A percentile compares a stretch with the other conserved stretches of the same genome.
phyloP scores from a whole-genome alignment of 2,888 invertebrate genomes.

The Drosophila atroscutellata region DNA sequence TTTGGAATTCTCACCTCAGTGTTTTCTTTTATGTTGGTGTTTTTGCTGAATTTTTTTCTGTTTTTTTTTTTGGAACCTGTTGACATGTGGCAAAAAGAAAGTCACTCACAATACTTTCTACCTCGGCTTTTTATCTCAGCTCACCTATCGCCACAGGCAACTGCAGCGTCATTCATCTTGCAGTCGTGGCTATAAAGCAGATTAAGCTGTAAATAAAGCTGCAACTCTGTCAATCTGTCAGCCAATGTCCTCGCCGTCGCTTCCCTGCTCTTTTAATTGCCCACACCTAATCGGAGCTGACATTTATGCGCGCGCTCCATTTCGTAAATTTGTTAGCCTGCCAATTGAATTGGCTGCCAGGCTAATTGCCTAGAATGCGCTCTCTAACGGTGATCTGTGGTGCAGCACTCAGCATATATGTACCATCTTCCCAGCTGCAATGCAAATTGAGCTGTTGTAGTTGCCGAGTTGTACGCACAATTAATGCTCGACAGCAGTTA shows the following conservation, averaged over 20 bases:
- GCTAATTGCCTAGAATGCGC: conserved; percentile 73
- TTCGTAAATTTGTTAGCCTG: conserved; percentile 55
- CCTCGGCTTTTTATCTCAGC: conserved; percentile 50
- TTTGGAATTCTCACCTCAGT: conserved; percentile 36
- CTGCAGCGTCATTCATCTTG: conserved; percentile 72
- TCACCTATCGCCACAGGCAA: conserved; percentile 63
- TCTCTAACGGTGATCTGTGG: conserved; percentile 58
- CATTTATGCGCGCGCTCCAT: conserved; percentile 80
- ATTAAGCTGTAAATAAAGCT: conserved; percentile 77
- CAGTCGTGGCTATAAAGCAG: conserved; percentile 58
- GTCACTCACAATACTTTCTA: conserved; percentile 71
- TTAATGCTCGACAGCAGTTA: conserved; percentile 74
- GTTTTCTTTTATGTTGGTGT: neutral
- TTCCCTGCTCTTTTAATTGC: conserved; percentile 69
- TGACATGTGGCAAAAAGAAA: conserved; percentile 64
- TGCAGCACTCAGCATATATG: conserved; percentile 7
- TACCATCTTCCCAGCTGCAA: conserved; percentile 34
- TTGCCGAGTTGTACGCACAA: conserved; percentile 77
- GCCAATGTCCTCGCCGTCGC: conserved; percentile 39
- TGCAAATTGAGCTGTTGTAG: conserved; percentile 77
- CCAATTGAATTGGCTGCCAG: conserved; percentile 45
- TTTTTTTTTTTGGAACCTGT: conserved; percentile 16
- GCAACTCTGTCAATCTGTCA: conserved; percentile 66
- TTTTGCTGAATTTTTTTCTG: neutral
- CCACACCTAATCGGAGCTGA: conserved; percentile 70